Base-by-base conservation (phyloP, 2,797 vertebrate species). In the Danionella dracula region DNA sequence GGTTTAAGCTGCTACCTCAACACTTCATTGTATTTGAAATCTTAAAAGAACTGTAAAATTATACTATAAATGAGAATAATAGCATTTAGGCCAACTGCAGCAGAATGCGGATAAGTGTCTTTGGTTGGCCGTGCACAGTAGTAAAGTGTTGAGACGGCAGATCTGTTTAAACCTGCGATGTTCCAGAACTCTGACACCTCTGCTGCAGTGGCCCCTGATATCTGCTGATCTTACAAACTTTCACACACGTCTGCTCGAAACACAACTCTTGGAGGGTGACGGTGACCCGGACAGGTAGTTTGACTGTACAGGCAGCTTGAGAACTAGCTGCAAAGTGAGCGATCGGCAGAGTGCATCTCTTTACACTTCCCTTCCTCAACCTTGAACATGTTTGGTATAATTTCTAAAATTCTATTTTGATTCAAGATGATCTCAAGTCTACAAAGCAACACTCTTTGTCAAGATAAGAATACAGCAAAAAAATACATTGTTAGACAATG, bases 131-230 rank as follows among this genome's bases (percentile, higher is more conserved):
- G 58, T 20, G 41, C 23, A 50, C 8, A 21, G 48, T 45, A 50
- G 23, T 57, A 75, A 75, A 70, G 61, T 76, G 73, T 63, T 54
- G 60, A 76, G 38, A 41, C 44, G 53, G 72, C 72, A 77, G 31
- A 75, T 68, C 21, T 40, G 59, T 66, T 21, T 41, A 21, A 50
- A 5, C 49, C 66, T 34, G 46, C 38, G 55, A 64, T 72, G 68
- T 60, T 46, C 55, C 27, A 68, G 58, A 70, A 55, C 46, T 55
- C 16, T 49, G 21, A 16, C 44, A 63, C 42, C 19, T 65, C 50
- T 19, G 6, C 37, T 62, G 40, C 56, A 71, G 37, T 60, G 16
- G 45, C 13, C 19, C 35, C 29, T 64, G 59, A 48, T 23, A 58
- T 68, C 32, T 62, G 60, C 60, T 75, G 66, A 72, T 48, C 37